These are phyloP conservation scores for Girardia tigrina DNA, from an alignment of 2,888 invertebrate species.

Conservation along the genomic window DNA sequence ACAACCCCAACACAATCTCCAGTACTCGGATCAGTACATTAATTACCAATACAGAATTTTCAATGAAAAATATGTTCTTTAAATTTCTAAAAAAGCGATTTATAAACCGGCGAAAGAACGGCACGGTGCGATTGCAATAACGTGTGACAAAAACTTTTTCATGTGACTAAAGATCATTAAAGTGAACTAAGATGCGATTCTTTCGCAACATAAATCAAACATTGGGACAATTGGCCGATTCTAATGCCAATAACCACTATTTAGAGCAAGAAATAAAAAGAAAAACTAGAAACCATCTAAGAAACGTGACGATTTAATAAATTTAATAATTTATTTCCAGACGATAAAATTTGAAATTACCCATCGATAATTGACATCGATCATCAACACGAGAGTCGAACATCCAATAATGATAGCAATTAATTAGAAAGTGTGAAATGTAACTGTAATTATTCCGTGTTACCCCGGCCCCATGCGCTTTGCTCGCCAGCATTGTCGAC, in stretches of 20 bases:
- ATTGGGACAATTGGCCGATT: not conserved
- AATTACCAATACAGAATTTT: no score
- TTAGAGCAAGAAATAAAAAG: not conserved
- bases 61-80: no score
- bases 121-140: no score
- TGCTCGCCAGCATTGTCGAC: slow-evolving; percentile 19
- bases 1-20: no score
- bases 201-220: not conserved
- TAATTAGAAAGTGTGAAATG: slow-evolving; percentile 12
- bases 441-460: slow-evolving; percentile 20
- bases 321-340: slow-evolving; percentile 13
- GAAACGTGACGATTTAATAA: not conserved
- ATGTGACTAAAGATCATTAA: slow-evolving; percentile 10
- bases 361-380: slow-evolving; percentile 9
- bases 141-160: slow-evolving; percentile 8
- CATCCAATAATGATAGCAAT: not conserved
- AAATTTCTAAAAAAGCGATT: no score
- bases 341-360: slow-evolving; percentile 20
- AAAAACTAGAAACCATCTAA: not conserved
- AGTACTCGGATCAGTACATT: no score
- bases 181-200: not conserved
- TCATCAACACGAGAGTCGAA: not conserved
- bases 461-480: slow-evolving; percentile 23
- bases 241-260: slow-evolving; percentile 9
- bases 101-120: no score